phyloP scores from a whole-genome alignment of 2,113 vertebrate species.

The Shinisaurus crocodilurus region DNA sequence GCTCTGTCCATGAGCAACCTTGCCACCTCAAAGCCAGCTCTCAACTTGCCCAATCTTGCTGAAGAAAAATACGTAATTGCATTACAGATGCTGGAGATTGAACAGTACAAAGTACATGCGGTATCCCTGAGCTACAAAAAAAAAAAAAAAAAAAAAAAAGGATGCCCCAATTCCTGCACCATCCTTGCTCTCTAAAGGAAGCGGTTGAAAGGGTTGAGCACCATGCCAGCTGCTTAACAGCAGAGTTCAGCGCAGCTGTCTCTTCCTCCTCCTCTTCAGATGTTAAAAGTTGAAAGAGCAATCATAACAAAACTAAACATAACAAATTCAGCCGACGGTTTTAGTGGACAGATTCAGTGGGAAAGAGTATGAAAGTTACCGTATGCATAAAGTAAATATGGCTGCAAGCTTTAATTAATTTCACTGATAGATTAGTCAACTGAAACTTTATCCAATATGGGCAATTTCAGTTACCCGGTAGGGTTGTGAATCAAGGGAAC shows the following conservation, averaged over 20 bases:
- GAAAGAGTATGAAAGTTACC: neutral
- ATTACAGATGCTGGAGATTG: neutral
- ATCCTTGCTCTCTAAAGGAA: constrained; percentile 7
- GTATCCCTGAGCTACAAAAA: neutral
- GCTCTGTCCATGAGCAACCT: neutral
- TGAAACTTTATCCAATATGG: neutral
- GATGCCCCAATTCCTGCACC: constrained; percentile 21
- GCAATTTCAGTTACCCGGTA: neutral
- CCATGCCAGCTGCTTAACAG: constrained; percentile 31
- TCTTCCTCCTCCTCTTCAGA: neutral
- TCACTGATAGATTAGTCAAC: neutral
- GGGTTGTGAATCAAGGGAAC: neutral
- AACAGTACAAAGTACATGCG: neutral
- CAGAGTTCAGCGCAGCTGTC: neutral
- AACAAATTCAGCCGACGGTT: neutral
- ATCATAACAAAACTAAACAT: constrained; percentile 27
- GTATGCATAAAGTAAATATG: neutral
- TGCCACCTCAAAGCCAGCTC: neutral
- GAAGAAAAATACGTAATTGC: neutral
- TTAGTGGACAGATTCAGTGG: too few species aligned
- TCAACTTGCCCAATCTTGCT: neutral
- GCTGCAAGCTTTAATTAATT: neutral
- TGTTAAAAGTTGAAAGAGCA: neutral
- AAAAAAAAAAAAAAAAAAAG: too few species aligned
- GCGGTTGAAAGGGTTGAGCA: neutral